Conservation (phyloP, 92 coral and sea anemone genomes). For the Siderastrea radians region DNA sequence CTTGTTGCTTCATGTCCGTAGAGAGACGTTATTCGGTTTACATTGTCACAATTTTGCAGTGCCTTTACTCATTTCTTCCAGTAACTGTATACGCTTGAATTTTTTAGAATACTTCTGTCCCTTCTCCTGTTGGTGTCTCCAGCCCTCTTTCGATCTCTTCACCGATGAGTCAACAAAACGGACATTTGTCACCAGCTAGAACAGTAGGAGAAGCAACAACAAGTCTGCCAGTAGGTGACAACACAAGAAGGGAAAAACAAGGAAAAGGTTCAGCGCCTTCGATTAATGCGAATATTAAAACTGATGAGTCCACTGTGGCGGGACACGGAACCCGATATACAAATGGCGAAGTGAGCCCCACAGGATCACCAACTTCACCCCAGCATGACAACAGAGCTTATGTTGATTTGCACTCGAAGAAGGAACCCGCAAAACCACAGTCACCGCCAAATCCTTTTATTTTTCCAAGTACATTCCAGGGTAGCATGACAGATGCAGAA, state of each 20-base stretch:
- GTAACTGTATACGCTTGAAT: not conserved
- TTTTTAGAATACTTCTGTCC: slow-evolving; percentile 2
- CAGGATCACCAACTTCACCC: not conserved
- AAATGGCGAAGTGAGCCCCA: slow-evolving; percentile 11
- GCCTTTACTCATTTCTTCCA: too few species aligned
- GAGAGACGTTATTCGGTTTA: too few species aligned
- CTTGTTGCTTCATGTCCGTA: too few species aligned
- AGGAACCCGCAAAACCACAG: slow-evolving; percentile 8
- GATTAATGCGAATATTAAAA: not conserved
- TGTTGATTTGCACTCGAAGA: not conserved
- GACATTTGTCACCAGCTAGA: slow-evolving; percentile 1
- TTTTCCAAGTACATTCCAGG: slow-evolving; percentile 32
- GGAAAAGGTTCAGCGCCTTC: not conserved
- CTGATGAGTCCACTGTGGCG: not conserved
- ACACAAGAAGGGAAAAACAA: slow-evolving; percentile 24
- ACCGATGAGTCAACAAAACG: slow-evolving; percentile 1
- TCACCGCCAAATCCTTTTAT: slow-evolving; percentile 41
- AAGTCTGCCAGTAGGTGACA: slow-evolving; percentile 62
- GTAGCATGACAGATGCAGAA: not conserved
- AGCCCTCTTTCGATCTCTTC: slow-evolving; percentile 2
- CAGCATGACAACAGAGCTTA: not conserved
- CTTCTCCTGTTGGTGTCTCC: not conserved
- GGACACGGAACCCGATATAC: not conserved
- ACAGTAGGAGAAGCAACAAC: slow-evolving; percentile 73
- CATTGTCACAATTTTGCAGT: too few species aligned